Evolutionary conservation across 2,113 vertebrate species (phyloP), one percentile per base, ranked within the genome.

Genomic region (Ceratotherium simum): DNA sequence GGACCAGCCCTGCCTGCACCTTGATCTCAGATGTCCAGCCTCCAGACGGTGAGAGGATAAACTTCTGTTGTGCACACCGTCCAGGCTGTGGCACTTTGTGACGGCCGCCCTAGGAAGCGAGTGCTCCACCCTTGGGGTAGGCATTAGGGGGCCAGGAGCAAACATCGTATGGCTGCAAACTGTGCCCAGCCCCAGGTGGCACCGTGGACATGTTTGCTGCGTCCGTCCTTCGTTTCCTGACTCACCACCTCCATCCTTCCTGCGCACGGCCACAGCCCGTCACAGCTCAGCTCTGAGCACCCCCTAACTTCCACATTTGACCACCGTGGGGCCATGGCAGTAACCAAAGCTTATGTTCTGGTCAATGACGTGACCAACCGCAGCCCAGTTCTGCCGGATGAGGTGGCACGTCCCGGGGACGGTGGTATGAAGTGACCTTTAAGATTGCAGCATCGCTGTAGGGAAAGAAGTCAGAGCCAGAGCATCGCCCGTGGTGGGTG

Each of bases 401-500:
- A 51, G 39, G 16, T 0, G 3, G 4, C 0, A 5, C 14, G 0
- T 48, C 23, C 0, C 0, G 2, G 17, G 46, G 51, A 23, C 1
- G 8, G 8, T 0, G 5, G 20, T 36, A 0, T 14, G 54, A 23
- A 3, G 36, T 36, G 54, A 14, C 31, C 51, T 60, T 27, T n/a
- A 0, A 39, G 12, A 7, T 39, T 42, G 39, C 54, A 33, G 64
- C 46, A 6, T 27, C 33, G 2, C 65, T 16, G 31, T 4, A 65
- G 73, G 31, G 5, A 13, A 36, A 20, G 56, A 58, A 29, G 16
- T 8, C 0, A 0, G 56, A 29, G 72, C 39, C 33, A 6, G 33
- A 51, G 31, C 56, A 0, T 42, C 56, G 13, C 51, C 51, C 51
- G 14, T 54, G 12, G 14, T 9, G 51, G 14, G 51, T 54, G 13